A percentile compares a stretch with the other conserved stretches of the same genome.
phyloP scores from a whole-genome alignment of 2,797 vertebrate species.

The Pseudochirops corinnae region DNA sequence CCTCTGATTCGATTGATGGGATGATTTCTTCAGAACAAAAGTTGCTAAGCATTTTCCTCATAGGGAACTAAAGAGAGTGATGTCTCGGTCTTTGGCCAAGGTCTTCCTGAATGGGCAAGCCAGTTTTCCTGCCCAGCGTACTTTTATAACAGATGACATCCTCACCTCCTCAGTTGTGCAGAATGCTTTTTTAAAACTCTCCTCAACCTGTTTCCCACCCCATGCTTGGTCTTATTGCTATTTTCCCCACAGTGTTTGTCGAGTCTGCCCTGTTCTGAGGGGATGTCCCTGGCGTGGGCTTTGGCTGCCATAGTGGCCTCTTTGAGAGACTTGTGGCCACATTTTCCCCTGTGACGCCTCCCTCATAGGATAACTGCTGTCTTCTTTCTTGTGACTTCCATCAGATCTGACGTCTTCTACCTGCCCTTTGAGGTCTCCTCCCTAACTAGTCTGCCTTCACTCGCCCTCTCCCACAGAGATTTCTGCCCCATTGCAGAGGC shows the following conservation, averaged over 20 bases:
- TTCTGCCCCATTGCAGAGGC: neutral
- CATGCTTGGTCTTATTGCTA: neutral
- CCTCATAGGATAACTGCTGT: neutral
- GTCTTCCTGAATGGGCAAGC: neutral
- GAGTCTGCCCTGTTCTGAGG: too few relatives aligned
- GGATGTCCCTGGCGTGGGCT: too few relatives aligned
- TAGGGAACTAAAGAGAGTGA: neutral
- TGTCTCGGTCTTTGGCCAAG: neutral
- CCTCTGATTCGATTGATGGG: neutral
- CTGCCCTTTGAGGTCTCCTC: neutral
- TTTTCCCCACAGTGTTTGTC: too few relatives aligned
- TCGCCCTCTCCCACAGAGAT: neutral
- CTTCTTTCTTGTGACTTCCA: slow-evolving; percentile 12
- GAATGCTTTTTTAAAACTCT: neutral
- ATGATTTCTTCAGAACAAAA: too few relatives aligned
- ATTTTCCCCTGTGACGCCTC: neutral
- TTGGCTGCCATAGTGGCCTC: too few relatives aligned
- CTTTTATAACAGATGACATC: neutral
- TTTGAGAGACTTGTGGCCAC: too few relatives aligned
- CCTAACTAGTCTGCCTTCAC: neutral
- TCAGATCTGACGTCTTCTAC: neutral
- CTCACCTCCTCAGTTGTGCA: neutral
- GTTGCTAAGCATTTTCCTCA: neutral
- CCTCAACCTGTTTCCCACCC: neutral
- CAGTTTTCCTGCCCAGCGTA: too few relatives aligned